A percentile compares a stretch with the other conserved stretches of the same genome.
Conservation (phyloP, 1,140 invertebrate species). For the Drosophila pseudoananassae region DNA sequence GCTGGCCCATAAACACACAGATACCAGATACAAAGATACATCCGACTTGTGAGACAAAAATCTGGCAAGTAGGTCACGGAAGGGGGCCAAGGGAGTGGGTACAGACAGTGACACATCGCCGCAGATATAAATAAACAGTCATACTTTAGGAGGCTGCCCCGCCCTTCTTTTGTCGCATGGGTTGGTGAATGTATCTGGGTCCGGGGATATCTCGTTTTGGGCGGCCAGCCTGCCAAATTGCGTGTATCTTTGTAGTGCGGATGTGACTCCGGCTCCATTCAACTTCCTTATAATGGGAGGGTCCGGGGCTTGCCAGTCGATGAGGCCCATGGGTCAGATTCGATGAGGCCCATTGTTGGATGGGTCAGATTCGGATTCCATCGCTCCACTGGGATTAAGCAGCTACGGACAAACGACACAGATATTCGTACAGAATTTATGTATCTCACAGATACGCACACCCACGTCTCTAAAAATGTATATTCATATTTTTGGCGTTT, state of each 20-base stretch:
- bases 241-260: constrained; percentile 46
- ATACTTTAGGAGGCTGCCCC: constrained; percentile 23
- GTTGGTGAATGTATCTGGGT: constrained; percentile 6
- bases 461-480: constrained; percentile 28
- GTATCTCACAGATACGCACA: constrained; percentile 20
- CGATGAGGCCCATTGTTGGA: constrained; percentile 14
- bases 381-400: constrained; percentile 39
- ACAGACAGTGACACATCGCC: constrained; percentile 64
- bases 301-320: constrained; percentile 6
- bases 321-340: constrained; percentile 12
- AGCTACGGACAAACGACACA: constrained; percentile 7
- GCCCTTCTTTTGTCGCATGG: constrained; percentile 9
- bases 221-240: constrained; percentile 36
- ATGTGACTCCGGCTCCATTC: constrained; percentile 66
- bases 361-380: constrained; percentile 33
- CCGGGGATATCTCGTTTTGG: constrained; percentile 42
- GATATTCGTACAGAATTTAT: constrained; percentile 18
- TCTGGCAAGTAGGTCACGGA: constrained; percentile 66
- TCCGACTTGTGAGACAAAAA: constrained; percentile 40
- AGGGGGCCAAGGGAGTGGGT: constrained; percentile 1
- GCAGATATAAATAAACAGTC: constrained; percentile 70
- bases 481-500: constrained; percentile 42
- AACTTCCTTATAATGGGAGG: constrained; percentile 49
- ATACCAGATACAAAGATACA: constrained; percentile 5
- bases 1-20: constrained; percentile 61